Base-by-base conservation (phyloP, 2,888 invertebrate species). In the Corythucha ciliata region DNA sequence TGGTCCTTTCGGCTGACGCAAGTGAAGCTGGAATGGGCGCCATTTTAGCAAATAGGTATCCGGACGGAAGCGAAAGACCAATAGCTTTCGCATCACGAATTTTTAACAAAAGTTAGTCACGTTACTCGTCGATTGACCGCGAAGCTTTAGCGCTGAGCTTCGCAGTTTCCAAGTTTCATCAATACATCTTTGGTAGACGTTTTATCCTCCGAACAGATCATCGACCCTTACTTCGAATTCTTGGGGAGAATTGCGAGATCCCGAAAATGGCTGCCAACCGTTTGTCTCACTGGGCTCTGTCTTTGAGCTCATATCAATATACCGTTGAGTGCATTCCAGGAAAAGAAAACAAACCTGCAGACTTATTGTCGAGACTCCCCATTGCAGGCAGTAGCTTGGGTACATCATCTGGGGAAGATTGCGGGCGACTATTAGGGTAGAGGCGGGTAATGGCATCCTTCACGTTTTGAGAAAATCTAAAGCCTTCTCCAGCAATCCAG, bases 131-230 rank as follows among this genome's bases (percentile, higher is more conserved):
- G n/a, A 24, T 41, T 8, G 41, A 41, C 14, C 8, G 24, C 26
- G 18, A 32, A 27, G 5, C 32, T 7, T 12, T 45, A 10, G 45
- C 22, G n/a, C 26, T 45, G 21, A 45, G 26, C 7, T 27, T 29
- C 16, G 27, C 29, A 20, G 29, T 45, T n/a, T 20, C 27, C 8
- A 45, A 45, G 14, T 45, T 45, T 14, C 5, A 45, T 10, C 27
- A 32, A 33, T 45, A 45, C 20, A 10, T 45, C n/a, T 27, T 16
- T 22, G 45, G 41, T n/a, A 7, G 41, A 3, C 41, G 25, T 41
- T 41, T 41, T 14, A 39, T 16, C 12, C 22, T 39, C 5, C 4
- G 14, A 26, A 42, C 42, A 4, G 42, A 42, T 21, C 42, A 42
- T n/a, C 24, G 27, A 14, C 42, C 42, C 4, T 42, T 42, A 12